Base-by-base conservation (phyloP, 1,140 invertebrate genomes). In the Acromyrmex charruanus region DNA sequence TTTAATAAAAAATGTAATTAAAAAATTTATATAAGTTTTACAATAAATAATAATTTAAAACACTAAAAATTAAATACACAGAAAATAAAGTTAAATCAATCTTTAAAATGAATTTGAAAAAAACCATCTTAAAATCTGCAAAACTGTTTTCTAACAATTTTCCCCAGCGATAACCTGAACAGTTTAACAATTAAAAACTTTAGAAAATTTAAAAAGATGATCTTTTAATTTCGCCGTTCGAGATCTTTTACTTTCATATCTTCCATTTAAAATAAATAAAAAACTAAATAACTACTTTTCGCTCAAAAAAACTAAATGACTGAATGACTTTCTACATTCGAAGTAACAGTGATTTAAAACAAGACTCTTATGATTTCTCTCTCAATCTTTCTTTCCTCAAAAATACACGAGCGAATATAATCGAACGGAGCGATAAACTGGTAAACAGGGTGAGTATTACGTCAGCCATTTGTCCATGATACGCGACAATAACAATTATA, bases 391-490 rank as follows among this genome's bases (percentile, higher is more conserved):
- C 31, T 39, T 55, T 39, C 35, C 35, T 39, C 16, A 55, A 58
- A n/a, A 16, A 74, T 74, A 58, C 1, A 53, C 28, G 18, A 74
- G 31, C 51, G n/a, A 75, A 39, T 4, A 66, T 1, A 35, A 49
- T 49, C 6, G 10, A 74, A 12, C 28, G 18, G 21, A 21, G n/a
- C 14, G 71, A 35, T 58, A 25, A 25, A 25, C 4, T 25, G 7
- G 18, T 25, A 75, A 75, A 61, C 35, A 75, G 9, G 35, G 14
- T 59, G 6, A 75, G 28, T 2, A 75, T 75, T 59, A 39, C 53
- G 6, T 49, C 55, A 74, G 66, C 18, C 16, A 55, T 58, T 55
- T 35, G 18, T 39, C 7, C 28, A n/a, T 25, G 7, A 68, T 9
- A 4, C 25, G 12, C 44, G 12, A 69, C 44, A 25, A 25, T 7